phyloP scores from a whole-genome alignment of 2,888 invertebrate species.

The Meiosimyza platycephala region DNA sequence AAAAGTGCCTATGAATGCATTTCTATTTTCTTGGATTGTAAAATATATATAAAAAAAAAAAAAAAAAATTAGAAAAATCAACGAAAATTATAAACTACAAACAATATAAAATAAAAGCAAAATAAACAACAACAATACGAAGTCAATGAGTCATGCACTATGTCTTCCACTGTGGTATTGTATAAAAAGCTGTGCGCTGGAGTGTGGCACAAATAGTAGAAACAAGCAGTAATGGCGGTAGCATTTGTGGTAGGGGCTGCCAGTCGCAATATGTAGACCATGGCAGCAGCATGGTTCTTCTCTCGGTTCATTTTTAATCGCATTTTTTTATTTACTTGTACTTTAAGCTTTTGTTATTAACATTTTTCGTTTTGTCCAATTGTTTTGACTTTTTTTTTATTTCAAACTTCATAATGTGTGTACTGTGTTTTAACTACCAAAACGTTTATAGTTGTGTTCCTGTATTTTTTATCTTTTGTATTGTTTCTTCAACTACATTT shows the following conservation, averaged over 20 bases:
- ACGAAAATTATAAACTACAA: conserved; percentile 6
- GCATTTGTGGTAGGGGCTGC: neutral
- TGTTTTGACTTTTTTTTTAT: neutral
- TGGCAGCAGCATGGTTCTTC: conserved; percentile 5
- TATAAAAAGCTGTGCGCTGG: conserved; percentile 17
- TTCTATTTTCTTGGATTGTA: neutral
- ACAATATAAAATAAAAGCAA: conserved; percentile 7
- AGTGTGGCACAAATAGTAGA: conserved; percentile 18
- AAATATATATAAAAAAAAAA: neutral
- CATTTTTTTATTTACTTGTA: no score
- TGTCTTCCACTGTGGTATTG: conserved; percentile 24
- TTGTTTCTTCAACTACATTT: no score
- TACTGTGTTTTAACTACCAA: no score
- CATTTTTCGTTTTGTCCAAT: neutral
- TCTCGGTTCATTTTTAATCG: no score
- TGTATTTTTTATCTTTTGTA: no score
- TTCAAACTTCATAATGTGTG: neutral
- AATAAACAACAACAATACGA: neutral
- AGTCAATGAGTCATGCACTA: conserved; percentile 26
- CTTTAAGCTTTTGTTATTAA: neutral
- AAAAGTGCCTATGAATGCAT: neutral
- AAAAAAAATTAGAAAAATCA: conserved; percentile 6
- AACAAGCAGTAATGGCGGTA: neutral
- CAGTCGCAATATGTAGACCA: conserved; percentile 2
- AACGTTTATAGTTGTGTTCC: no score